Evolutionary conservation across 2,888 invertebrate genomes (phyloP), one percentile per base, ranked within the genome.

Genomic region (Pecten maximus): DNA sequence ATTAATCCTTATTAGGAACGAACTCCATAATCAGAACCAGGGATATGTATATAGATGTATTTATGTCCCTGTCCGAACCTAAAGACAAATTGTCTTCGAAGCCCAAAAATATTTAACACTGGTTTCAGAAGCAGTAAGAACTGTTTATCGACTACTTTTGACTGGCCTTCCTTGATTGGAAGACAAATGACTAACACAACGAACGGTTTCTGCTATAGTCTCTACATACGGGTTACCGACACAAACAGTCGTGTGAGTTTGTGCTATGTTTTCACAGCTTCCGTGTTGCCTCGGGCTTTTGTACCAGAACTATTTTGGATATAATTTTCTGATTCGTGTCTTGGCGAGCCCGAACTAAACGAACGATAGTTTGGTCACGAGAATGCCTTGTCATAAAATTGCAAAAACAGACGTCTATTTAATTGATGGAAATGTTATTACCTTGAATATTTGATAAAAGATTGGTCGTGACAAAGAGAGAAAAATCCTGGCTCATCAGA

Each of bases 361-460:
- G 74, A 74, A 35, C 74, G 15, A 28, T 74, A 74, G 28, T 35
- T 35, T 74, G 35, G 74, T 74, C 74, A 74, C 74, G 74, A 74
- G 74, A 74, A 74, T 74, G 74, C 28, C 74, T 35, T 74, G 74
- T 74, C 74, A 74, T 74, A 74, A 74, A 74, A 74, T 35, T 74
- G 74, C 74, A 74, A 74, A 74, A 74, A 74, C 74, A 74, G 74
- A 74, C 28, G 35, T 74, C 74, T 74, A 74, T 74, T 28, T 74
- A 74, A 74, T 74, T 74, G 74, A 74, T 74, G 74, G 35, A 35
- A 74, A 35, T 74, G 74, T 74, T 74, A 74, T 74, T 74, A 74
- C 74, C 74, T 74, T 74, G 74, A 74, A 74, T 74, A 74, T 74
- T 74, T 74, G 74, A 74, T 74, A 74, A 74, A 74, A 28, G 74